phyloP scores from a whole-genome alignment of 2,888 invertebrate species.

The Terebella lapidaria region DNA sequence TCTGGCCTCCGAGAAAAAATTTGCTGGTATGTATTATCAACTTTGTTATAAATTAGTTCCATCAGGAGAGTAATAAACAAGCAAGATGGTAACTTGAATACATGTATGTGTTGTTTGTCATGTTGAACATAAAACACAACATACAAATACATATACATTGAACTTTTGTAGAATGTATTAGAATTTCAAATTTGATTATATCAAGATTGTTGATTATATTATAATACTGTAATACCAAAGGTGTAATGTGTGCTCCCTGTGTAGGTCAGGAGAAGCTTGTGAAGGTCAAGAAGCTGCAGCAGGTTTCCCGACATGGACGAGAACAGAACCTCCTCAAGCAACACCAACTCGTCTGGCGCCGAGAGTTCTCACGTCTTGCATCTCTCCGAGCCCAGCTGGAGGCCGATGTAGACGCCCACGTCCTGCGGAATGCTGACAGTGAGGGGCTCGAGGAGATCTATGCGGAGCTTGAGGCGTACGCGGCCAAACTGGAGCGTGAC shows the following conservation, averaged over 20 bases:
- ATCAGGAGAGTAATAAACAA: background rate
- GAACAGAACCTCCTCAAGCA: constrained; percentile 45
- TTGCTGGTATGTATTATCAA: background rate
- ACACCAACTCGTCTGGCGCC: constrained; percentile 47
- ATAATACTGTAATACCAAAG: too few relatives aligned
- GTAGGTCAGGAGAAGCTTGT: background rate
- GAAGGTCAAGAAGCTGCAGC: constrained; percentile 40
- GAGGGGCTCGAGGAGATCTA: background rate
- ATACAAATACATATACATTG: too few relatives aligned
- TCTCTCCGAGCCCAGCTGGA: constrained; percentile 35
- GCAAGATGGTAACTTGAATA: too few relatives aligned
- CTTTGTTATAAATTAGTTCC: background rate
- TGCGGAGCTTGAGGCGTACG: constrained; percentile 1
- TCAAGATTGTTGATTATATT: too few relatives aligned
- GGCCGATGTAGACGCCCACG: constrained; percentile 13
- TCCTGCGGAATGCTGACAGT: background rate
- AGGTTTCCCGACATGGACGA: constrained; percentile 40
- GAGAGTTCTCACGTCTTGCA: constrained; percentile 42
- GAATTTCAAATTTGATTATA: too few relatives aligned
- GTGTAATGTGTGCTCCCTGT: too few relatives aligned
- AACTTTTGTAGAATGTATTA: too few relatives aligned
- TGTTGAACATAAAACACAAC: too few relatives aligned
- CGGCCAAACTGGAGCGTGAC: background rate
- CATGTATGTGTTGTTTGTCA: too few relatives aligned
- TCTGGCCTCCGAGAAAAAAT: background rate